Percentiles rank a stretch among this genome's conserved stretches.
phyloP scores from a whole-genome alignment of 2,888 invertebrate genomes.

The Lycia hirtaria region DNA sequence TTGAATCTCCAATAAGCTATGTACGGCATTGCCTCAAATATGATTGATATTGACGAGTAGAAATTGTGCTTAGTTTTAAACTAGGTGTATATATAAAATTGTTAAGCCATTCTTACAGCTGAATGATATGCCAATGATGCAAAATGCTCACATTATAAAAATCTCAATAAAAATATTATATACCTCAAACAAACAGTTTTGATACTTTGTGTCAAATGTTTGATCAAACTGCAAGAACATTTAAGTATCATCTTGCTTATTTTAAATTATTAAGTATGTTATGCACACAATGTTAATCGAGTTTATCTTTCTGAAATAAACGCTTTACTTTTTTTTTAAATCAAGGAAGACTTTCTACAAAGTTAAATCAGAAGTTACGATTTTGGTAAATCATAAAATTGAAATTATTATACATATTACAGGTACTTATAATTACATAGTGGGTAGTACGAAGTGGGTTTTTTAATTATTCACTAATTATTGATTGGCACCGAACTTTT shows the following conservation, averaged over 20 bases:
- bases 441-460: background rate
- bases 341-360: background rate
- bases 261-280: too few relatives aligned
- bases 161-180: background rate
- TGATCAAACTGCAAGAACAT: too few relatives aligned
- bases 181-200: background rate
- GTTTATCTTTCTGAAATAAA: too few relatives aligned
- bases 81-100: constrained; percentile 9
- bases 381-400: background rate
- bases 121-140: constrained; percentile 37
- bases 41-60: background rate
- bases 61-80: constrained; percentile 1
- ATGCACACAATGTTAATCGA: too few relatives aligned
- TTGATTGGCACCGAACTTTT: constrained; percentile 39
- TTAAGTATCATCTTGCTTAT: too few relatives aligned
- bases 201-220: background rate
- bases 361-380: background rate
- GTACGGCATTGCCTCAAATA: background rate
- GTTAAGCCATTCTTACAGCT: constrained; percentile 39
- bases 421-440: background rate
- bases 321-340: background rate
- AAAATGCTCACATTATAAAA: constrained; percentile 24
- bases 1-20: constrained; percentile 17
- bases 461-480: constrained; percentile 5
- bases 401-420: background rate